phyloP scores from a whole-genome alignment of 2,797 vertebrate species.

The Pseudochirops corinnae region DNA sequence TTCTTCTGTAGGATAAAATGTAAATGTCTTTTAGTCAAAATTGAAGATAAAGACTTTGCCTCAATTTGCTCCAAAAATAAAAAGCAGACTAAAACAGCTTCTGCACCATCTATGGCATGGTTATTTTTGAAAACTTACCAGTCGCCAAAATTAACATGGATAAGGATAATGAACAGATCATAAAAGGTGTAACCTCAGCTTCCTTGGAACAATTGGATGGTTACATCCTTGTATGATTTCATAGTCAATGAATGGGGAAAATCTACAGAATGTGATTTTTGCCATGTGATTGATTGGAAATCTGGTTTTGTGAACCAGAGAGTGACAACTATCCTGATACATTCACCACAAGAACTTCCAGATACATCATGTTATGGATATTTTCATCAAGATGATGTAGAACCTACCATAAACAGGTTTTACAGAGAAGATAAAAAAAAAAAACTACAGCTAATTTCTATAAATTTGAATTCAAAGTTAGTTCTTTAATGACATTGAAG shows the following conservation, averaged over 20 bases:
- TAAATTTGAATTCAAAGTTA: constrained; percentile 99
- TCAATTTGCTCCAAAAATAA: constrained; percentile 93
- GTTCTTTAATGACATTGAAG: constrained; percentile 95
- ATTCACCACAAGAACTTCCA: constrained; percentile 97
- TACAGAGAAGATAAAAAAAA: constrained; percentile 95
- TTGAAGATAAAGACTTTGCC: constrained; percentile 97
- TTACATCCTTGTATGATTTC: constrained; percentile 95
- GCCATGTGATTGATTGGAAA: constrained; percentile 98
- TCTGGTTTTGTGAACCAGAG: constrained; percentile 99
- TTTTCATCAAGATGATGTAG: constrained; percentile 98
- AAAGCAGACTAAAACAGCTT: constrained; percentile 99
- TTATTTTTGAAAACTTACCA: constrained; percentile 98
- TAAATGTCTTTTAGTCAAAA: constrained; percentile 96
- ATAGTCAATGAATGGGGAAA: constrained; percentile 93
- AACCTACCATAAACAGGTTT: constrained; percentile 97
- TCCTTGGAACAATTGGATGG: constrained; percentile 96
- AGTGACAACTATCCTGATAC: constrained; percentile 96
- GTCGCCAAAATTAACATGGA: constrained; percentile 98
- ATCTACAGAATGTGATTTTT: constrained; percentile 96
- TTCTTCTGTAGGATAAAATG: constrained; percentile 99
- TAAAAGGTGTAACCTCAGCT: constrained; percentile 97
- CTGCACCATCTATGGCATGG: constrained; percentile 99
- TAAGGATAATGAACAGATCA: constrained; percentile 96
- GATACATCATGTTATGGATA: constrained; percentile 99
- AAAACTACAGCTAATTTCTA: constrained; percentile 97